phyloP scores from a whole-genome alignment of 2,888 invertebrate genomes.

The Andrena bucephala region DNA sequence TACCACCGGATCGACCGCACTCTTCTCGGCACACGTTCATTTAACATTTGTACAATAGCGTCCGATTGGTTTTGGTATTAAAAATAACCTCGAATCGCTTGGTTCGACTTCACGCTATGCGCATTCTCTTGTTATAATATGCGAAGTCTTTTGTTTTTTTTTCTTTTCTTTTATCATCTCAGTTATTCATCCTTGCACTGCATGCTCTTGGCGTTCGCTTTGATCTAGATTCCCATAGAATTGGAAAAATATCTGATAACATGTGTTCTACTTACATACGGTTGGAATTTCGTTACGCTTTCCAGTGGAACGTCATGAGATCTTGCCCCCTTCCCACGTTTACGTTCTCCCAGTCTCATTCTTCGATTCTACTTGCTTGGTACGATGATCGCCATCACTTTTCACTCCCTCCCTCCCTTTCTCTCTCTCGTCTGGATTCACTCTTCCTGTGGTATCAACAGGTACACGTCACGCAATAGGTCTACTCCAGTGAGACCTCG shows the following conservation, averaged over 20 bases:
- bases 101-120: constrained; percentile 64
- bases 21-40: constrained; percentile 62
- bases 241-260: constrained; percentile 82
- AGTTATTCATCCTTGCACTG: constrained; percentile 65
- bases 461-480: constrained; percentile 45
- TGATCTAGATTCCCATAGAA: constrained; percentile 75
- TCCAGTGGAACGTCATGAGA: constrained; percentile 77
- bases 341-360: neutral
- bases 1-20: constrained; percentile 61
- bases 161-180: constrained; percentile 3
- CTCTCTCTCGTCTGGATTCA: constrained; percentile 8
- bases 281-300: constrained; percentile 77
- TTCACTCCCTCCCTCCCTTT: neutral
- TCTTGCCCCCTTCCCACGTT: constrained; percentile 48
- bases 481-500: constrained; percentile 28
- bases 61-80: constrained; percentile 85
- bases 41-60: constrained; percentile 73
- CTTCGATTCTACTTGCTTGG: constrained; percentile 19
- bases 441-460: constrained; percentile 50
- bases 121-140: constrained; percentile 58
- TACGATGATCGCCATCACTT: constrained; percentile 41
- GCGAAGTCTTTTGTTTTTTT: constrained; percentile 51
- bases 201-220: constrained; percentile 74
- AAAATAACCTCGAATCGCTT: constrained; percentile 85
- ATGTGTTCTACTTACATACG: constrained; percentile 76